Evolutionary conservation across 2,888 invertebrate genomes (phyloP), one percentile per base, ranked within the genome.

Genomic region (Phortica magna): DNA sequence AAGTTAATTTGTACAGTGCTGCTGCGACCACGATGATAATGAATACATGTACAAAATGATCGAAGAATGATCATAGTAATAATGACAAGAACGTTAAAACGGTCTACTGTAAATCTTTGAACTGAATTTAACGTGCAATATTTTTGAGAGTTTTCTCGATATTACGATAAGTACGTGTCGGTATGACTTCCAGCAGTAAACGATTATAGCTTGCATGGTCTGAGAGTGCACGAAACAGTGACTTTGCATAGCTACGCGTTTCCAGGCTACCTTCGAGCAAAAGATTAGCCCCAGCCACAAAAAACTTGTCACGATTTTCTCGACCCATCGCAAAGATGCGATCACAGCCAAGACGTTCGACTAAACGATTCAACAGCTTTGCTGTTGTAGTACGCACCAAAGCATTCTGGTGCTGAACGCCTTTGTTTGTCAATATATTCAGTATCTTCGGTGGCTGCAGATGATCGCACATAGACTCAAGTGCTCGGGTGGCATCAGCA

Each of bases 211-310:
- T 95, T 7, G 93, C 93, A 91, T 97, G 96, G 31, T 94, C 93
- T 74, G 95, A 94, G 65, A 98, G 92, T 73, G 94, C 92, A 22
- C 95, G 93, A 85, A 98, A 95, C 81, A 98, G 94, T 75, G 94
- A 94, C 87, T 97, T 96, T 1, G 96, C 96, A 90, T 96, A 95
- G 86, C 94, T 94, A 79, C 98, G 95, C 0, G 98, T 96, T 81
- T 98, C 97, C 41, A 97, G 94, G 89, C 95, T 96, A 22, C 97
- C 97, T 90, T 99, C 98, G 41, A 95, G 95, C 7, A 98, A 92
- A 79, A 98, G 94, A 89, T 96, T 96, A 0, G 98, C 97, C 0
- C 96, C 95, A 0, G 96, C 95, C 43, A 95, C 93, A 75, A 99
- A 93, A 76, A 98, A 93, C 84, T 95, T 95, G 85, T 97, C 96